Conservation (phyloP, 37 sponge, comb jelly and placozoan genomes). For the Theonella swinhoei region DNA sequence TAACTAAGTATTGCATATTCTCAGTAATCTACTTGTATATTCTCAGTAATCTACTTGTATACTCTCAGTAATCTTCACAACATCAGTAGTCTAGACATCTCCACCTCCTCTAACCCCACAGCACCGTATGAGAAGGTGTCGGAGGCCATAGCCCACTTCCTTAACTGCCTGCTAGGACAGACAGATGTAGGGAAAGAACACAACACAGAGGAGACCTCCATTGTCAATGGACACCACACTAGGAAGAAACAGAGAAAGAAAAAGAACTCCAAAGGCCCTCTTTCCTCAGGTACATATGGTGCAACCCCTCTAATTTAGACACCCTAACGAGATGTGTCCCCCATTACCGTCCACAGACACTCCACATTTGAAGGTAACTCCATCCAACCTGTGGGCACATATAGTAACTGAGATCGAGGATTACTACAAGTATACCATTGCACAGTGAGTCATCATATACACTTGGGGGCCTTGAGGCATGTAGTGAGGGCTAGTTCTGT, state of each 20-base stretch:
- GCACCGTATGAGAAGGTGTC: constrained; percentile 49
- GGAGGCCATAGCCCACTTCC: constrained; percentile 72
- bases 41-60: not conserved
- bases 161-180: constrained; percentile 80
- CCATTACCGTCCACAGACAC: constrained; percentile 36
- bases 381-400: constrained; percentile 56
- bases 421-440: constrained; percentile 71
- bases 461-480: no score
- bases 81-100: not conserved
- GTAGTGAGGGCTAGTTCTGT: no score
- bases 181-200: not conserved
- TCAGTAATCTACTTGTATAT: not conserved
- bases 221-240: not conserved
- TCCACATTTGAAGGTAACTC: constrained; percentile 20
- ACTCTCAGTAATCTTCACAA: not conserved
- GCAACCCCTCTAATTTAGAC: not conserved
- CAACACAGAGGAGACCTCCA: not conserved
- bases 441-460: constrained; percentile 39
- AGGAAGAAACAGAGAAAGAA: constrained; percentile 42
- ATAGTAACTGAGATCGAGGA: constrained; percentile 45
- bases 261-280: constrained; percentile 23
- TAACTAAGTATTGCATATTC: no score
- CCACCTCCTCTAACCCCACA: constrained; percentile 6
- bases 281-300: not conserved
- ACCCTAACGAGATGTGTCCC: not conserved